phyloP scores from a whole-genome alignment of 2,888 invertebrate genomes.

The Odontocerum albicorne region DNA sequence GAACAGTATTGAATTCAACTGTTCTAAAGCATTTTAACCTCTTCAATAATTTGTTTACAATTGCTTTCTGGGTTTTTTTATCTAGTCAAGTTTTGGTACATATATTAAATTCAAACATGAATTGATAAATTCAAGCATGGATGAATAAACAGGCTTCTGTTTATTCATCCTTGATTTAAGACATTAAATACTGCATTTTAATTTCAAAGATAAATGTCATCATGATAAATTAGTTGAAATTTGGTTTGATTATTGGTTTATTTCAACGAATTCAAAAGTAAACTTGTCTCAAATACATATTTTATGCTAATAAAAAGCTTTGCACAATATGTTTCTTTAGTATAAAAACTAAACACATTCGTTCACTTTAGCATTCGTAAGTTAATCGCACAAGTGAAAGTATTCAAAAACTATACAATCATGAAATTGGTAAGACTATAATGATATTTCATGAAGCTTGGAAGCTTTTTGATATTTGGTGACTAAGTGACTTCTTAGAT shows the following conservation, averaged over 20 bases:
- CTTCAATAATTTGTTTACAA: too few species aligned
- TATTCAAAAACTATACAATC: background rate
- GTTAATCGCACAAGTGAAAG: conserved; percentile 1
- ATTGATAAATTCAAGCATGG: too few species aligned
- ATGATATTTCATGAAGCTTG: too few species aligned
- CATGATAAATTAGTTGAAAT: background rate
- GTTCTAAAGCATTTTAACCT: too few species aligned
- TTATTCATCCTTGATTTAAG: background rate
- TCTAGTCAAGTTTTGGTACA: too few species aligned
- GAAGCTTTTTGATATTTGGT: too few species aligned
- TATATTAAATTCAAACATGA: too few species aligned
- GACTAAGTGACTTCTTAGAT: too few species aligned
- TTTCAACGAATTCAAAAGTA: background rate
- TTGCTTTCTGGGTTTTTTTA: too few species aligned
- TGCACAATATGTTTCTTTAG: conserved; percentile 8
- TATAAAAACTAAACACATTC: conserved; percentile 12
- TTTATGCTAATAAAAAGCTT: conserved; percentile 17
- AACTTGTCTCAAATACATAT: conserved; percentile 1
- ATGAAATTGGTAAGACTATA: conserved; percentile 10
- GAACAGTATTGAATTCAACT: too few species aligned
- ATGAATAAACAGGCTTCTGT: too few species aligned
- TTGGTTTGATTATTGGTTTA: conserved; percentile 1
- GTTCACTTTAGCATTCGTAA: conserved; percentile 1
- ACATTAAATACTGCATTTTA: background rate
- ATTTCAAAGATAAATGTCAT: background rate